A percentile compares a stretch with the other conserved stretches of the same genome.
These are phyloP conservation scores for Conomelus anceps DNA, from an alignment of 2,888 invertebrate genomes.

Conservation along the genomic window DNA sequence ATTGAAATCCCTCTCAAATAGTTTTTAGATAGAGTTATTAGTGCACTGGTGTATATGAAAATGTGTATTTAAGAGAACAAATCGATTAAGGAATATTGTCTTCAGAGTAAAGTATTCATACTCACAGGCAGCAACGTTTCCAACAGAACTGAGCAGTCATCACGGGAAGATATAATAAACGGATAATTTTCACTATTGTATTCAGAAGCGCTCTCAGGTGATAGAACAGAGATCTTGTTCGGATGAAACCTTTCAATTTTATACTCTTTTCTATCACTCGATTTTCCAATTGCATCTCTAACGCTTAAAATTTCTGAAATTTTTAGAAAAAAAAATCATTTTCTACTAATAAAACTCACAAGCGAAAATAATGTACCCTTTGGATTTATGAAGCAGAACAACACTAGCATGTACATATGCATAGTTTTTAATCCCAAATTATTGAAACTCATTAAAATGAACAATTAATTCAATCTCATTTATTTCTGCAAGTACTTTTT, in stretches of 20 bases:
- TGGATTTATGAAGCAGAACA: not conserved
- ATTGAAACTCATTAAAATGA: too few relatives aligned
- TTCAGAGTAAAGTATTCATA: not conserved
- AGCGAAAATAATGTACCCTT: not conserved
- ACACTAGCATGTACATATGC: too few relatives aligned
- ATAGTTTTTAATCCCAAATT: too few relatives aligned
- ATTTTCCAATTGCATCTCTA: not conserved
- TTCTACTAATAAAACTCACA: not conserved
- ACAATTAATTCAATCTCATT: too few relatives aligned
- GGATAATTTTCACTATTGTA: not conserved
- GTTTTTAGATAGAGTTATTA: too few relatives aligned
- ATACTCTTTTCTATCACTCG: not conserved
- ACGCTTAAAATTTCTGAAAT: not conserved
- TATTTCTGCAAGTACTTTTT: too few relatives aligned
- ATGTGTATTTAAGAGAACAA: not conserved
- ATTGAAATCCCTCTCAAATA: too few relatives aligned
- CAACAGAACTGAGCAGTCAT: not conserved
- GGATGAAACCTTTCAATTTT: not conserved
- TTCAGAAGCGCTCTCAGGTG: not conserved
- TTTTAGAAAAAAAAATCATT: not conserved
- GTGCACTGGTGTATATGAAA: too few relatives aligned
- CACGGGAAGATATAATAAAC: not conserved
- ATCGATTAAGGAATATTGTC: not conserved
- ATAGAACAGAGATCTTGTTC: not conserved
- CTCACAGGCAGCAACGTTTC: not conserved